Evolutionary conservation across 2,888 invertebrate species (phyloP), one percentile per base, ranked within the genome.

Genomic region (Gastracanthus pulcherrimus): DNA sequence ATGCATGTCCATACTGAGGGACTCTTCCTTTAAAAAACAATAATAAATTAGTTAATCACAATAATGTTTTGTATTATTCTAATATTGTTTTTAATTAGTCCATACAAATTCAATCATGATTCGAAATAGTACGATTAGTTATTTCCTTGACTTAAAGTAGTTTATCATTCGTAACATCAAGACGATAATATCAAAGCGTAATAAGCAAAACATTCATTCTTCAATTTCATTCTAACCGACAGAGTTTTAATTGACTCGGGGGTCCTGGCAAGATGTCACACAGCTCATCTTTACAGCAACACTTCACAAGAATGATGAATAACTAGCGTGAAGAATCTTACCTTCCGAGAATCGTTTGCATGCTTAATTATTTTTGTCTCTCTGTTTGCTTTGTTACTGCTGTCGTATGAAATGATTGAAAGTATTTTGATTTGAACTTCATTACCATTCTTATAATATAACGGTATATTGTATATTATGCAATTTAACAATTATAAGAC

Each of bases 271-370:
- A 9, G 45, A n/a, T 36, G 58, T 19, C 55, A 26, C 29, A 58
- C 29, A 9, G 23, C 51, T 19, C 51, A 26, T 55, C 51, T 3
- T 55, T 31, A 36, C n/a, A 23, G 16, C 16, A 16, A 4, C 1
- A 36, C 55, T 71, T n/a, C 38, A 26, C n/a, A 26, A 38, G 26
- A 71, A 26, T 58, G 38, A 71, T 58, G 71, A 71, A 71, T 55
- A 58, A 38, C 36, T 19, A 23, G n/a, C 2, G n/a, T 38, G 19
- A 38, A 38, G 55, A 71, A 70, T 70, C 55, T 26, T 51, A 29
- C 19, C 16, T 5, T 1, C 36, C 11, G 38, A 29, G 16, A 72
- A 29, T 26, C 38, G 11, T 13, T 23, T 51, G 9, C 31, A 9
- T 19, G 26, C 7, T 45, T 7, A 19, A 1, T 38, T 19, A 31